A percentile compares a stretch with the other conserved stretches of the same genome.
Evolutionary conservation across 2,113 vertebrate genomes (phyloP).

Genomic region (Arothron firmamentum): DNA sequence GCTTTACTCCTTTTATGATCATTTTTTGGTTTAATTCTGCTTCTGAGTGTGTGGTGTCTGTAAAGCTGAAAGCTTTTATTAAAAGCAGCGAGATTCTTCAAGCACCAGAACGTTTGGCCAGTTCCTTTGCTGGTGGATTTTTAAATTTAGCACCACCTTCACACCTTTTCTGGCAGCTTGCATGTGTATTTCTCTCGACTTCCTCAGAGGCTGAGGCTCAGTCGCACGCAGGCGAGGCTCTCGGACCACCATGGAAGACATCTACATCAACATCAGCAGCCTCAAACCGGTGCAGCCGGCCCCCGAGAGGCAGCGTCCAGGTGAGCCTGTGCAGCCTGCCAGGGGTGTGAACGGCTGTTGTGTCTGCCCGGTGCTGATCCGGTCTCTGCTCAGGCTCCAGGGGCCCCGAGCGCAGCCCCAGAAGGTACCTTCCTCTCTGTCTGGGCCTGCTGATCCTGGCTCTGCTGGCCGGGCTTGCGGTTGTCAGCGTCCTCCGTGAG

Average conservation of each 20-base stretch:
- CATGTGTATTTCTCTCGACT: too few species aligned
- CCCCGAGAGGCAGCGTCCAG: neutral
- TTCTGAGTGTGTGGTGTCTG: too few species aligned
- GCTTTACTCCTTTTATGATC: too few species aligned
- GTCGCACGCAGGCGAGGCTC: too few species aligned
- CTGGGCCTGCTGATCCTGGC: conserved; percentile 26
- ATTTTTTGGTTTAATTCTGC: too few species aligned
- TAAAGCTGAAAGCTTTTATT: too few species aligned
- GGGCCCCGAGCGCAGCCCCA: neutral
- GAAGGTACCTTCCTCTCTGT: neutral
- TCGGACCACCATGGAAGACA: conserved; percentile 13
- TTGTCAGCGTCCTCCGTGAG: conserved; percentile 18
- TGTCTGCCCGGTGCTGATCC: neutral
- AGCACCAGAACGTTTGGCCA: too few species aligned
- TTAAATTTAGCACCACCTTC: too few species aligned
- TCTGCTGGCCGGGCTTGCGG: conserved; percentile 24
- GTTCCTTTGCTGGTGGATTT: too few species aligned
- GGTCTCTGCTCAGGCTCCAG: conserved; percentile 5
- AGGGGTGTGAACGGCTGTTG: neutral
- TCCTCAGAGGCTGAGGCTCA: neutral
- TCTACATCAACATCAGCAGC: neutral
- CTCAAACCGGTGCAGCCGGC: neutral
- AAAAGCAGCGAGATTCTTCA: too few species aligned
- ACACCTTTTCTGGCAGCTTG: too few species aligned
- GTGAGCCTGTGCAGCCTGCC: too few species aligned